phyloP scores from a whole-genome alignment of 2,888 invertebrate species.

The Torymus aiolomorphi region DNA sequence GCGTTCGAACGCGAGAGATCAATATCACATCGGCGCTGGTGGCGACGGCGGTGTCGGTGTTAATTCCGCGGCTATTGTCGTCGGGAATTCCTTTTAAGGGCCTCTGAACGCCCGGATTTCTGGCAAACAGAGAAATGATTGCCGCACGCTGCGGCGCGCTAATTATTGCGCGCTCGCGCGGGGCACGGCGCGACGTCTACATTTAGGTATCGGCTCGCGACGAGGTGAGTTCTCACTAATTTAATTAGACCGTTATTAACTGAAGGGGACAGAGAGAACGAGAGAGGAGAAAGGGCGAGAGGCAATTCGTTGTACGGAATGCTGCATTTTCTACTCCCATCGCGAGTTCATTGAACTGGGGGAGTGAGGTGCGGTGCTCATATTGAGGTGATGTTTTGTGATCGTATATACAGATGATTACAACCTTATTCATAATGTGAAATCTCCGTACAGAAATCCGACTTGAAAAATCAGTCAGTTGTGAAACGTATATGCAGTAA shows the following conservation, averaged over 20 bases:
- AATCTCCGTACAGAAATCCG: no score
- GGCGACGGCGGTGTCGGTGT: conserved; percentile 7
- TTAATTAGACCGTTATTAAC: not conserved
- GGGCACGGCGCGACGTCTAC: not conserved
- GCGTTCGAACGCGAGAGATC: conserved; percentile 8
- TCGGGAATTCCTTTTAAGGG: conserved; percentile 40
- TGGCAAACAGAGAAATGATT: conserved; percentile 29
- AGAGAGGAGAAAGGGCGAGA: not conserved
- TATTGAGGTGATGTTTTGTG: no score
- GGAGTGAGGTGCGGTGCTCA: no score
- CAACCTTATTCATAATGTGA: no score
- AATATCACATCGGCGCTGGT: conserved; percentile 39
- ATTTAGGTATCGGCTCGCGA: not conserved
- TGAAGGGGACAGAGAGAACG: not conserved
- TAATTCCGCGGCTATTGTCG: conserved; percentile 33
- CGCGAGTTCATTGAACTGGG: no score
- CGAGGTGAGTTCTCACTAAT: not conserved
- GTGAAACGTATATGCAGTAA: no score
- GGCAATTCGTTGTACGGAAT: no score
- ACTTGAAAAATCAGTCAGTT: no score
- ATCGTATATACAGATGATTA: no score
- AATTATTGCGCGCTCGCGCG: not conserved
- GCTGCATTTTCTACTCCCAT: no score
- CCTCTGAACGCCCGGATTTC: conserved; percentile 14
- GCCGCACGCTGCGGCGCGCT: not conserved